Conservation (phyloP, 2,888 invertebrate genomes). For the Leptopilina syphax region DNA sequence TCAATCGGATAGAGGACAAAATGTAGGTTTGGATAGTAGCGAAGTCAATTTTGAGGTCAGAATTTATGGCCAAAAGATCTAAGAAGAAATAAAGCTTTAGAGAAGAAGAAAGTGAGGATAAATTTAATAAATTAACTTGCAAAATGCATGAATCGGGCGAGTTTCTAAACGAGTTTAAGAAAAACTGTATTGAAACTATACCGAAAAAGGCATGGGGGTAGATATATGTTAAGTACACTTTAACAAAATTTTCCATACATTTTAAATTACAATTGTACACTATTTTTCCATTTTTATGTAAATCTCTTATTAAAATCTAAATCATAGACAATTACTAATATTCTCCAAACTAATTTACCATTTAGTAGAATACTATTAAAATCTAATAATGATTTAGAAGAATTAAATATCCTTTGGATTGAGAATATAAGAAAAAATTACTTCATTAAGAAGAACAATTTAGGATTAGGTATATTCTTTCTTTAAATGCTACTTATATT, state of each 20-base stretch:
- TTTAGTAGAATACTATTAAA: no score
- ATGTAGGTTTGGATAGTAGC: background rate
- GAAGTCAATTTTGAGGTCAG: slow-evolving; percentile 12
- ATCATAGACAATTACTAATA: no score
- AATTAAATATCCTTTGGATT: background rate
- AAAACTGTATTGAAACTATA: background rate
- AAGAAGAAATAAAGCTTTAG: background rate
- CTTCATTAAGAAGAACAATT: background rate
- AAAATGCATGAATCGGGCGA: background rate
- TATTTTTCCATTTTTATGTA: no score
- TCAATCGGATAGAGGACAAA: background rate
- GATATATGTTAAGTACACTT: background rate
- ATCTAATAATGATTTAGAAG: no score
- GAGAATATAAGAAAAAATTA: background rate
- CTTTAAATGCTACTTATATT: background rate
- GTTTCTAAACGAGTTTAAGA: slow-evolving; percentile 1
- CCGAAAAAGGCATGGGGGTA: background rate
- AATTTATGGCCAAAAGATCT: background rate
- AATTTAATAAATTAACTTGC: slow-evolving; percentile 3
- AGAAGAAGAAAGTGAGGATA: background rate
- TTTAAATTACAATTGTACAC: no score
- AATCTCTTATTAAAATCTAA: no score
- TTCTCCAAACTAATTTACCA: no score
- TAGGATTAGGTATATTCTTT: background rate
- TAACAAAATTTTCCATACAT: no score